Base-by-base conservation (phyloP, 2,113 vertebrate species). In the Oxyura jamaicensis region DNA sequence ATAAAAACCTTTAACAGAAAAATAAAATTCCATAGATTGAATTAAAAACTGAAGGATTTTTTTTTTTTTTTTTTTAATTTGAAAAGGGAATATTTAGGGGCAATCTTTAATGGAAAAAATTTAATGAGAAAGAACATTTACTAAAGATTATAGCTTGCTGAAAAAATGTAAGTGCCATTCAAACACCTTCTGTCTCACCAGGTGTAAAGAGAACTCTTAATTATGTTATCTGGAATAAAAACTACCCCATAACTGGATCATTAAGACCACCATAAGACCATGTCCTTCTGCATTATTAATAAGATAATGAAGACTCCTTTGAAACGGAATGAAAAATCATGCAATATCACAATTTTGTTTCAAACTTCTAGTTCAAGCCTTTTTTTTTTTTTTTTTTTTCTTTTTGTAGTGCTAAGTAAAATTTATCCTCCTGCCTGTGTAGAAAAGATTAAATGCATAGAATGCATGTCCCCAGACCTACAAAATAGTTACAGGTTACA, bases 321-420 rank as follows among this genome's bases (percentile, higher is more conserved):
- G 41, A 90, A 84, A 62, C 2, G 35, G 19, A 60, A 3, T 48
- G 8, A 87, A 85, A 82, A 59, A 13, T 5, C 31, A 14, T 35
- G 41, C 3, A 55, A 10, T 17, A 42, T 21, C n/a, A 52, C 10
- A 68, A 28, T 8, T 71, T 59, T 7, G 0, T 77, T 86, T 69
- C 14, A 74, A 42, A 74, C 5, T 48, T 79, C 33, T 63, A 67
- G 16, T 3, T 10, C 31, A 11, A 11, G 8, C 10, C 20, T 53
- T 39, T 23, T 6, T 3, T 8, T 13, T 1, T 53, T 65, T 65
- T 76, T 42, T 16, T 3, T 1, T 2, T 6, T 3, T 6, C 10
- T 1, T 55, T 65, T 65, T 76, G 9, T 11, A 7, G 8, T 76
- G 13, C 6, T 55, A 36, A 68, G 35, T 29, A 58, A 52, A 20